These are phyloP conservation scores for Antennarius striatus DNA, from an alignment of 2,113 vertebrate species.

Conservation along the genomic window DNA sequence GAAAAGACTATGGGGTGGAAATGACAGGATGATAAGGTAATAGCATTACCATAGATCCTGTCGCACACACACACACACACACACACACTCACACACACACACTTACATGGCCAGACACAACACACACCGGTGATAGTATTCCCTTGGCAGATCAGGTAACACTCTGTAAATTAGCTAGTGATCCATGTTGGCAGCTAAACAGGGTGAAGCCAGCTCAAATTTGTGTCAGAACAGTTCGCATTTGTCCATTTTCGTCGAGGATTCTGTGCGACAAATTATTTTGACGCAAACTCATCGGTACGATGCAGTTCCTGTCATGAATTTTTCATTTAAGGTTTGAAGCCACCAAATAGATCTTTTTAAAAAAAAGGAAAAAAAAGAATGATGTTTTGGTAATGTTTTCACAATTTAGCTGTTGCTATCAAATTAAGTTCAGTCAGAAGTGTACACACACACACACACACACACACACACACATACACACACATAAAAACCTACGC, in stretches of 20 bases:
- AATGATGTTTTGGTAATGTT: background rate
- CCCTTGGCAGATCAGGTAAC: slow-evolving; percentile 65
- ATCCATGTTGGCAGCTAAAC: slow-evolving; percentile 57
- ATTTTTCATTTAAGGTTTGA: no score
- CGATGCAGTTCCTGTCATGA: no score
- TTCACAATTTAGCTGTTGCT: slow-evolving; percentile 8
- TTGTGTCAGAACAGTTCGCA: slow-evolving; percentile 54
- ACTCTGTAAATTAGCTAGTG: slow-evolving; percentile 63
- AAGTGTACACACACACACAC: slow-evolving; percentile 8
- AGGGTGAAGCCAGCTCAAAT: slow-evolving; percentile 48
- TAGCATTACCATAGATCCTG: slow-evolving; percentile 50
- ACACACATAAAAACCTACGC: slow-evolving; percentile 28
- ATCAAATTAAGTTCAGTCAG: slow-evolving; percentile 11
- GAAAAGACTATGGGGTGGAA: slow-evolving; percentile 52
- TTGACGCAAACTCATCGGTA: no score
- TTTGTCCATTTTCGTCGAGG: slow-evolving; percentile 12
- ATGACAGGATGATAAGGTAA: slow-evolving; percentile 58
- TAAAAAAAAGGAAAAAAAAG: no score
- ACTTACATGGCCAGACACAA: slow-evolving; percentile 3
- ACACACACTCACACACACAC: slow-evolving; percentile 28
- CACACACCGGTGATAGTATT: slow-evolving; percentile 58
- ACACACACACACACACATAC: slow-evolving; percentile 18
- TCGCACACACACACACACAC: slow-evolving; percentile 13
- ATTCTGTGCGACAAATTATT: slow-evolving; percentile 9
- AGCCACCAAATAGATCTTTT: no score